phyloP scores from a whole-genome alignment of 2,888 invertebrate species.

The Tillus elongatus region DNA sequence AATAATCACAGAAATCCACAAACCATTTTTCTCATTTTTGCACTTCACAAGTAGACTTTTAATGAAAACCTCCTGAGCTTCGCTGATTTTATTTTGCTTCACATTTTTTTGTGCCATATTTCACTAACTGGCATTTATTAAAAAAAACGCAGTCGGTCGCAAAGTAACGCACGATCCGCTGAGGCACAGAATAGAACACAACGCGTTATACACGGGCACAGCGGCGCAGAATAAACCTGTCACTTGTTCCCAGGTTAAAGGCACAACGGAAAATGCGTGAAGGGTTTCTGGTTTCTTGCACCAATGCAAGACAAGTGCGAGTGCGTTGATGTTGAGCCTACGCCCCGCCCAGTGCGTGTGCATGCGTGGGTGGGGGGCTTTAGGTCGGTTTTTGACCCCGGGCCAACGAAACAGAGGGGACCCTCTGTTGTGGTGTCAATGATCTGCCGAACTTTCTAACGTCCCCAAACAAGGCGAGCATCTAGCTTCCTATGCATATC shows the following conservation, averaged over 20 bases:
- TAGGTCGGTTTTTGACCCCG: conserved; percentile 39
- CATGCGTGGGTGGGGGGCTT: conserved; percentile 26
- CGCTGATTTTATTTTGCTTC: no score
- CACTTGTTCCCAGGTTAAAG: no score
- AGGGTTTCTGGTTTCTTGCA: not conserved
- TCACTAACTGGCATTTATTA: no score
- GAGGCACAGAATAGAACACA: no score
- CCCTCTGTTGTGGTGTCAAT: not conserved
- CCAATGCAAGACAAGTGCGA: conserved; percentile 31
- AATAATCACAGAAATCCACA: no score
- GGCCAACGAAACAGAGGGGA: conserved; percentile 14
- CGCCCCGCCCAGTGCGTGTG: conserved; percentile 39
- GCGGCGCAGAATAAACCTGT: no score
- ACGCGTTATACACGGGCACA: no score
- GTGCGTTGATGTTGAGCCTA: conserved; percentile 29
- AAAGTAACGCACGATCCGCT: no score
- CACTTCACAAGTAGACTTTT: conserved; percentile 33
- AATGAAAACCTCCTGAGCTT: conserved; percentile 31
- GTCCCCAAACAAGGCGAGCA: no score
- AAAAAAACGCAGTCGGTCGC: no score
- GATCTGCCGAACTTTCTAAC: not conserved
- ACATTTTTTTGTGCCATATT: no score
- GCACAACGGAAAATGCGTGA: conserved; percentile 9
- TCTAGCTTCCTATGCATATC: no score
- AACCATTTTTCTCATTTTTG: conserved; percentile 30